Evolutionary conservation across 2,888 invertebrate species (phyloP), one percentile per base, ranked within the genome.

Genomic region (Diarsia brunnea): DNA sequence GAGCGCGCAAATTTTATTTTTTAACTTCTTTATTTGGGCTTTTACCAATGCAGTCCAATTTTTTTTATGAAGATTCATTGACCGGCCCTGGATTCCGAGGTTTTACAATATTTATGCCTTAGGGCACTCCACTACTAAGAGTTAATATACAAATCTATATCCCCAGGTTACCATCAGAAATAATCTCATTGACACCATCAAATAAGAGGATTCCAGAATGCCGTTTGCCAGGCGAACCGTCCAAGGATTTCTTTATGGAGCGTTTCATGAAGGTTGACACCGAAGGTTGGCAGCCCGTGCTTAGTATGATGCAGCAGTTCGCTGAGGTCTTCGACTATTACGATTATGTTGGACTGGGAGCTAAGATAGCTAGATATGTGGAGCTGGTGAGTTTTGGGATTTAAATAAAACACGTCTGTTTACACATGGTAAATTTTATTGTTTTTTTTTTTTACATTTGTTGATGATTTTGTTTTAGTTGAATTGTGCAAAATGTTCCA

Each of bases 361-460:
- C 94, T 16, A 95, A 94, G 84, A 91, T 96, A 43, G 92, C 95
- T 2, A 93, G 89, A 87, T 95, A 94, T 84, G 88, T 96, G 11
- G 96, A 96, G 8, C 84, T 87, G 81, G 96, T 96, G 77, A 94
- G 95, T 92, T 79, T 38, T 11, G 10, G 12, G 0, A 55, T 21
- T 63, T n/a, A 12, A 76, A 80, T 69, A 38, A 80, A 73, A 43
- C 24, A 43, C 8, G 16, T 10, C 1, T 43, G n/a, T 38, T 12
- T 38, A 61, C 19, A 21, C 1, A 43, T n/a, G 43, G 3, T 24
- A 3, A 2, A 27, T 58, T 58, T 55, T 11, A 55, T 24, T 24
- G 5, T 24, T 12, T 24, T 12, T n/a, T 51, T 53, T 4, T 53
- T n/a, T 24, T 14, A 55, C 55, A 55, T 24, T 55, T 24, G 55